Evolutionary conservation across 2,113 vertebrate genomes (phyloP), one percentile per base, ranked within the genome.

Genomic region (Nematolebias whitei): DNA sequence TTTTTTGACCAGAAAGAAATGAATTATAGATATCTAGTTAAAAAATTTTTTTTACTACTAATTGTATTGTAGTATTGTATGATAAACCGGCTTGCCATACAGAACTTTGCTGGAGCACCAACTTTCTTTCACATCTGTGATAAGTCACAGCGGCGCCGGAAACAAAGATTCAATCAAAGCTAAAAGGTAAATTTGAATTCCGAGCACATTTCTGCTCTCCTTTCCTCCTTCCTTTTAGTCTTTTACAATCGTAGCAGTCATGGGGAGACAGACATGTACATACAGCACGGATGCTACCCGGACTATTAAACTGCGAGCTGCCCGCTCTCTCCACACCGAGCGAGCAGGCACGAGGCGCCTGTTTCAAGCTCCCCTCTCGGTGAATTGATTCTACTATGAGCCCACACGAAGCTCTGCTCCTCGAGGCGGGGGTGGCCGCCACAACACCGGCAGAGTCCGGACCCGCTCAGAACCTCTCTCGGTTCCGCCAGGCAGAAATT

Each of bases 331-430:
- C 84, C 86, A 83, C 89, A 89, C 87, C 85, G 84, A 82, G 89
- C 86, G 85, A 86, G 63, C 91, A 82, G 84, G 91, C 88, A 86
- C 66, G 88, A 88, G 77, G 69, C 44, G 89, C 71, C 92, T 86
- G 93, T 94, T 93, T 94, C 94, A 94, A 94, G 93, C 82, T 91
- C 85, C 94, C 94, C 93, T 89, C 88, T 85, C 86, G 90, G 91
- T 94, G 92, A 94, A 94, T 94, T 93, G 93, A 94, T 93, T 94
- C 94, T 93, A 93, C 93, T 93, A 94, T 92, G 92, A 93, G 91
- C 85, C 88, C 78, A 77, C 90, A 87, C 89, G 87, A 92, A 88
- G 35, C 54, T 65, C 50, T 18, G 79, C 77, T 78, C 69, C 55
- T 12, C 11, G 48, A 41, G 54, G 71, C 83, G 71, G 91, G 93